Conservation (phyloP, 2,797 vertebrate species). For the Halcyon smyrnensis region DNA sequence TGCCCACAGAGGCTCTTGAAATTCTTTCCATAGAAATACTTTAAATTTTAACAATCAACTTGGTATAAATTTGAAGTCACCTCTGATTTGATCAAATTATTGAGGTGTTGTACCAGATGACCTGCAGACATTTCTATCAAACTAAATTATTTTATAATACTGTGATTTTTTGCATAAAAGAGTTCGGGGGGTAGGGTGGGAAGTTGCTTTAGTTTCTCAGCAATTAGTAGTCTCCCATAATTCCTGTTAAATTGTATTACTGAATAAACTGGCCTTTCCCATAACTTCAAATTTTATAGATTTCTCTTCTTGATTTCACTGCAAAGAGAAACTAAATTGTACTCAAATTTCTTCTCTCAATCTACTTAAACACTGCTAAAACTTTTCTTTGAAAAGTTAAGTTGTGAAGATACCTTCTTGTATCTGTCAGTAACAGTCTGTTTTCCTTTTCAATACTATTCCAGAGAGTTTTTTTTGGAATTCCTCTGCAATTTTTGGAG, state of each 20-base stretch:
- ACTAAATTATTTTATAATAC: not conserved
- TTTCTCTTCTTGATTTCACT: not conserved
- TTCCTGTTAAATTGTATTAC: not conserved
- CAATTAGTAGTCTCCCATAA: not conserved
- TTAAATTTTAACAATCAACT: not conserved
- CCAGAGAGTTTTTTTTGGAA: not conserved
- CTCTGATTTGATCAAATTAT: not conserved
- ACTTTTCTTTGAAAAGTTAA: not conserved
- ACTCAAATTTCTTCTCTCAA: not conserved
- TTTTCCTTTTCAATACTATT: not conserved
- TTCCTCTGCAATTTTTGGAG: not conserved
- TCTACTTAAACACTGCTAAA: not conserved
- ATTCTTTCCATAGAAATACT: not conserved
- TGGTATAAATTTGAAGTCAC: not conserved
- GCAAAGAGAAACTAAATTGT: not conserved
- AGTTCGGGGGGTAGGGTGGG: not conserved
- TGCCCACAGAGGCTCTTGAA: not conserved
- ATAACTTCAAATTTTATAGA: not conserved
- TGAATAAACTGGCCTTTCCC: not conserved
- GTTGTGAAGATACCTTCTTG: not conserved
- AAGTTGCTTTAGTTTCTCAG: not conserved
- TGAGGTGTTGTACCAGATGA: not conserved
- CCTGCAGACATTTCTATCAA: not conserved
- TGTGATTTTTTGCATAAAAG: not conserved
- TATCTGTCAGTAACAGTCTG: not conserved